Percentiles rank a stretch among this genome's conserved stretches.
These are phyloP conservation scores for Achroia grisella DNA, from an alignment of 1,140 invertebrate species.

Conservation along the genomic window DNA sequence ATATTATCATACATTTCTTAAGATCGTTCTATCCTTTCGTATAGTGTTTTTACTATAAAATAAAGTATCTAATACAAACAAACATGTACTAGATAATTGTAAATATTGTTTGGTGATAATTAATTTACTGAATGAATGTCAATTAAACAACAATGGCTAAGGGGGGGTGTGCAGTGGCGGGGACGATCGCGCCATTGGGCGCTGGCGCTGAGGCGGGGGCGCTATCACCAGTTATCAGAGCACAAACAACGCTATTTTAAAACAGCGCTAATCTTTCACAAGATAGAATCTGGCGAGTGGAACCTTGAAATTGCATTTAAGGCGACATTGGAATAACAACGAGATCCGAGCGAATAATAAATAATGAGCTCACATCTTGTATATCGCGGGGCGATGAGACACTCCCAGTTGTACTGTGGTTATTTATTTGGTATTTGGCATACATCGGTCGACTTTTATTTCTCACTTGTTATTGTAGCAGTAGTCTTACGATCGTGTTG, in stretches of 20 bases:
- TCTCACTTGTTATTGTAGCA: slow-evolving; percentile 5
- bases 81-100: too few relatives aligned
- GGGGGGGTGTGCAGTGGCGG: too few relatives aligned
- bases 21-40: too few relatives aligned
- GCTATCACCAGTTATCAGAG: slow-evolving; percentile 23
- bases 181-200: neutral
- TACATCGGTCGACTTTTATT: slow-evolving; percentile 9
- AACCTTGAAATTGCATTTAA: slow-evolving; percentile 50
- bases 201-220: slow-evolving; percentile 2
- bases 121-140: slow-evolving; percentile 11
- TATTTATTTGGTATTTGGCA: slow-evolving; percentile 14
- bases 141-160: too few relatives aligned
- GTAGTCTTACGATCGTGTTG: neutral
- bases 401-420: slow-evolving; percentile 1
- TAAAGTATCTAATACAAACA: too few relatives aligned
- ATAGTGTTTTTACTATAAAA: too few relatives aligned
- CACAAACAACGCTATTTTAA: slow-evolving; percentile 35
- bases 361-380: slow-evolving; percentile 26
- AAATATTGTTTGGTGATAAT: slow-evolving; percentile 2
- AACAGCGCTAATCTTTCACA: slow-evolving; percentile 23
- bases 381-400: slow-evolving; percentile 7
- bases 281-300: slow-evolving; percentile 14
- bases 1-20: too few relatives aligned
- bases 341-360: slow-evolving; percentile 38
- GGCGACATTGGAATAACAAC: slow-evolving; percentile 44